Conservation (phyloP, 2,888 invertebrate species). For the Subacronicta megacephala region DNA sequence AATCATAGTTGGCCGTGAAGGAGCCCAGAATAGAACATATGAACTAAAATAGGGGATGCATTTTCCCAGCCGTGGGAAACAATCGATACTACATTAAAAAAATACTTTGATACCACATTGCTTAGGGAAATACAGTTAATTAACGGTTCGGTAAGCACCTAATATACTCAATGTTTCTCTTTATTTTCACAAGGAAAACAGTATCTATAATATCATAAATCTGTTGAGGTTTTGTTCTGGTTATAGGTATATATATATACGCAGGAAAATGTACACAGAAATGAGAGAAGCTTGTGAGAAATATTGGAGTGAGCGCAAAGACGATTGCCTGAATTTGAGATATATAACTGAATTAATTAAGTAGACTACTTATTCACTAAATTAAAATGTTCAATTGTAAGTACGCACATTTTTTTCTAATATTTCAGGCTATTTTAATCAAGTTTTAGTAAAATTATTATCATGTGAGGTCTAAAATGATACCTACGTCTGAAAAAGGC, state of each 20-base stretch:
- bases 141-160: neutral
- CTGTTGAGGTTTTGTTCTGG: constrained; percentile 15
- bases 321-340: too few relatives aligned
- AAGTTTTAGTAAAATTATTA: constrained; percentile 1
- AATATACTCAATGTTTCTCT: constrained; percentile 20
- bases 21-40: too few relatives aligned
- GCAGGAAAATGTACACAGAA: constrained; percentile 27
- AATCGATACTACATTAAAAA: too few relatives aligned
- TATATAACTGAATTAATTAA: too few relatives aligned
- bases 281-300: constrained; percentile 4
- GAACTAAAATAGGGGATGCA: too few relatives aligned
- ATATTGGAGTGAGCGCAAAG: too few relatives aligned
- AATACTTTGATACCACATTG: too few relatives aligned
- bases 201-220: constrained; percentile 42
- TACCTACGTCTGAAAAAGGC: constrained; percentile 12
- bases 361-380: too few relatives aligned
- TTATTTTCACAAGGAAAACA: constrained; percentile 33
- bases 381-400: too few relatives aligned
- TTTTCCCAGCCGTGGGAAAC: too few relatives aligned
- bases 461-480: constrained; percentile 9
- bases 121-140: neutral
- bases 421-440: neutral
- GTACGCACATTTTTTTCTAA: too few relatives aligned
- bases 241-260: constrained; percentile 4
- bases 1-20: too few relatives aligned